A percentile compares a stretch with the other conserved stretches of the same genome.
Conservation (phyloP, 1,140 invertebrate genomes). For the Proales similis region DNA sequence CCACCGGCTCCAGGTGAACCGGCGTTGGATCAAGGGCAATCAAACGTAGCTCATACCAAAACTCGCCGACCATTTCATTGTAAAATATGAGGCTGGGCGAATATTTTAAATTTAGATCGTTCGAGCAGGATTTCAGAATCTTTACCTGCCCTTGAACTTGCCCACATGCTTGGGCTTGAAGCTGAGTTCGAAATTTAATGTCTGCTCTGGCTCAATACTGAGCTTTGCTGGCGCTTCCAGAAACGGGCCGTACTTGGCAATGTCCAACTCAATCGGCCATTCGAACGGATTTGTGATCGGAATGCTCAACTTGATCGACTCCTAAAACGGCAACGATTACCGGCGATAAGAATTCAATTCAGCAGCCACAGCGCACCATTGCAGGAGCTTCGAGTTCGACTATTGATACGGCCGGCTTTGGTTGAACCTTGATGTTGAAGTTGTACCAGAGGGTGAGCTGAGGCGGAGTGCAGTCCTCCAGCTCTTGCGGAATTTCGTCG, state of each 20-base stretch:
- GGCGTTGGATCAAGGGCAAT: slow-evolving; percentile 44
- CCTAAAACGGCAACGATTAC: background rate
- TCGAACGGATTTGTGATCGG: slow-evolving; percentile 25
- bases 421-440: slow-evolving; percentile 46
- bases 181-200: slow-evolving; percentile 46
- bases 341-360: background rate
- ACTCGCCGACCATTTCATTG: slow-evolving; percentile 49
- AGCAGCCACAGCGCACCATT: background rate
- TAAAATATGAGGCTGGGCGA: slow-evolving; percentile 44
- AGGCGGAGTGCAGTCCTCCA: slow-evolving; percentile 43
- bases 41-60: slow-evolving; percentile 50
- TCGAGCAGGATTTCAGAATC: no score
- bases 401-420: slow-evolving; percentile 45
- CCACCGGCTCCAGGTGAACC: slow-evolving; percentile 45
- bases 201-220: slow-evolving; percentile 43
- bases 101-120: no score
- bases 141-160: slow-evolving; percentile 46
- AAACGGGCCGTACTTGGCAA: slow-evolving; percentile 13
- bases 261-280: slow-evolving; percentile 16
- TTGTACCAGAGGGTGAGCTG: slow-evolving; percentile 51
- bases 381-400: slow-evolving; percentile 41
- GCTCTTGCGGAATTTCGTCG: slow-evolving; percentile 46
- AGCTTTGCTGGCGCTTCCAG: slow-evolving; percentile 42
- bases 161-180: slow-evolving; percentile 46
- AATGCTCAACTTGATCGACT: slow-evolving; percentile 8